Evolutionary conservation across 2,797 vertebrate species (phyloP).

Genomic region (Neomorphus geoffroyi): DNA sequence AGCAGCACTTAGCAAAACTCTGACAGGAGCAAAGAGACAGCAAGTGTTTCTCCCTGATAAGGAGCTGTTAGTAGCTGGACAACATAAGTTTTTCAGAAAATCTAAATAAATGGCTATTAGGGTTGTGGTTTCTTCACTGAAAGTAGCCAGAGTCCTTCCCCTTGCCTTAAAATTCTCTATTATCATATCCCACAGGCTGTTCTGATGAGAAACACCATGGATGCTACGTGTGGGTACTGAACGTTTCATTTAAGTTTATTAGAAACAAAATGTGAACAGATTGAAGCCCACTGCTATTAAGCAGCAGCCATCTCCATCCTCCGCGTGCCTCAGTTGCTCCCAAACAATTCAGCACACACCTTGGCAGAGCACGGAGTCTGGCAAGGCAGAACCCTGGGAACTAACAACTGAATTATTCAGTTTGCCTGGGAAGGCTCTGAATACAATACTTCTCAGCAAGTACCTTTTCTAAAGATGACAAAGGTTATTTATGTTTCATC

Average conservation of each 20-base stretch:
- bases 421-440: not conserved
- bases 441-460: not conserved
- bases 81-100: not conserved
- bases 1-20: not conserved
- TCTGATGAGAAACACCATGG: not conserved
- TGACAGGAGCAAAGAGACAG: not conserved
- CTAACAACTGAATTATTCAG: not conserved
- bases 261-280: not conserved
- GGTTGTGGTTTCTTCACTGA: not conserved
- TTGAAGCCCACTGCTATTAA: not conserved
- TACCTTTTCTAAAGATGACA: not conserved
- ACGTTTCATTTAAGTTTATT: not conserved
- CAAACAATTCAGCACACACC: not conserved
- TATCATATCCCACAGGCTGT: not conserved
- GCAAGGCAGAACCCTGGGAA: not conserved
- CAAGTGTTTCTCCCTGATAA: not conserved
- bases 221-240: not conserved
- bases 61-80: not conserved
- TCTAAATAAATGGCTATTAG: not conserved
- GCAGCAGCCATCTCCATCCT: not conserved
- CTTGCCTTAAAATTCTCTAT: not conserved
- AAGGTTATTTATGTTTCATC: not conserved
- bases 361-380: not conserved
- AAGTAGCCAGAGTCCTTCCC: not conserved
- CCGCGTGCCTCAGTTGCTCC: not conserved